phyloP scores from a whole-genome alignment of 2,888 invertebrate genomes.

The Drosophila niveifrons region DNA sequence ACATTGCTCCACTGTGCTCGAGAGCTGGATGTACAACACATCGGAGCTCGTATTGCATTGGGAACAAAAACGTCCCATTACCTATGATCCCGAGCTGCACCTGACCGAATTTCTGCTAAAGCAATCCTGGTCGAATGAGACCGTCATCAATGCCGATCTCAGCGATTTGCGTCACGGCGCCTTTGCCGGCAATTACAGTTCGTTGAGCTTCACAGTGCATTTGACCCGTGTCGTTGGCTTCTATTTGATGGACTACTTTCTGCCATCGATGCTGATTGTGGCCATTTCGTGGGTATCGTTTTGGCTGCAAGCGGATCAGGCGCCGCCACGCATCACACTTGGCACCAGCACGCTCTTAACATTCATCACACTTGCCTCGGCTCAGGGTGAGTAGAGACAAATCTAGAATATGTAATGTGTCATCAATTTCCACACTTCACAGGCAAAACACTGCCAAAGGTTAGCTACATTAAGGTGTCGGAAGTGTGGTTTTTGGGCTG shows the following conservation, averaged over 20 bases:
- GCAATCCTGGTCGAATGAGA: conserved; percentile 90
- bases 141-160: conserved; percentile 89
- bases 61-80: conserved; percentile 91
- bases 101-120: conserved; percentile 92
- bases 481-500: conserved; percentile 96
- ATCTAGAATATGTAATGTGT: too few species aligned
- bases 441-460: conserved; percentile 93
- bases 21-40: conserved; percentile 94
- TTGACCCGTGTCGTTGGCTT: conserved; percentile 93
- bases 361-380: conserved; percentile 94
- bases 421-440: background rate
- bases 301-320: conserved; percentile 94
- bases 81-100: conserved; percentile 91
- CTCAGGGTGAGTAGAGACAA: conserved; percentile 86
- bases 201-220: conserved; percentile 91
- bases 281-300: conserved; percentile 96
- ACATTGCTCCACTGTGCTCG: conserved; percentile 91
- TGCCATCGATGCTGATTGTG: conserved; percentile 94
- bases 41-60: conserved; percentile 91
- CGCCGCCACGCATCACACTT: conserved; percentile 92
- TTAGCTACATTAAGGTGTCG: conserved; percentile 95
- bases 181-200: conserved; percentile 93
- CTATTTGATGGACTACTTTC: conserved; percentile 95
- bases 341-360: conserved; percentile 95
- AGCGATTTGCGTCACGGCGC: conserved; percentile 90